Base-by-base conservation (phyloP, 92 coral and sea anemone species). In the Porites rus region DNA sequence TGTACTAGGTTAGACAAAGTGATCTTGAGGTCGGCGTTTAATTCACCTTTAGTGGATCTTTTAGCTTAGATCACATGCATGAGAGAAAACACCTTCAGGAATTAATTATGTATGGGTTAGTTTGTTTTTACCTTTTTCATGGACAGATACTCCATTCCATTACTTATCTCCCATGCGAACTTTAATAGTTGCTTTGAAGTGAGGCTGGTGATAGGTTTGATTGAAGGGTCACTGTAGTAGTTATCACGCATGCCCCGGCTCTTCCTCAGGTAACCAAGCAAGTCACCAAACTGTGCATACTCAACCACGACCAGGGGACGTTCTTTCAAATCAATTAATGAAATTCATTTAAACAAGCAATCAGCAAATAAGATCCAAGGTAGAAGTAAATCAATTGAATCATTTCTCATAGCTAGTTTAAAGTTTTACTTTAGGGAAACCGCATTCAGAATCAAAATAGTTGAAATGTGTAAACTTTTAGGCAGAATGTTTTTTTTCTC, bases 81-180 rank as follows among this genome's bases (percentile, higher is more conserved):
- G 21, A 80, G 10, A 80, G 61, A 11, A 21, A 31, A 38, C 69
- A 11, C 62, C 16, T 16, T 58, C 0, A 58, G 13, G 62, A 58
- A 58, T 10, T 10, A 58, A 58, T 38, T 7, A 16, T 17, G 52
- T 38, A 38, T 38, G 46, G 46, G 46, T 4, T 38, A 4, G 46
- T 4, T 4, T 38, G 5, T 38, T 38, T 20, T 50, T 20, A 91
- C 94, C 94, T 91, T 91, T 79, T 84, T 89, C 65, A 85, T 64
- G 25, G 94, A 89, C 72, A 91, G 86, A 71, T 88, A 91, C 31
- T 89, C 74, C 94, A 91, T 91, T 10, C 94, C 94, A 71, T 92
- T 90, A 52, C 92, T 75, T 19, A 92, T 72, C 80, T 92, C 90
- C 94, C 94, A 88, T 10, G 90, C 88, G 69, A 92, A 92, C 53